phyloP scores from a whole-genome alignment of 1,140 invertebrate species.

The Eurosta solidaginis region DNA sequence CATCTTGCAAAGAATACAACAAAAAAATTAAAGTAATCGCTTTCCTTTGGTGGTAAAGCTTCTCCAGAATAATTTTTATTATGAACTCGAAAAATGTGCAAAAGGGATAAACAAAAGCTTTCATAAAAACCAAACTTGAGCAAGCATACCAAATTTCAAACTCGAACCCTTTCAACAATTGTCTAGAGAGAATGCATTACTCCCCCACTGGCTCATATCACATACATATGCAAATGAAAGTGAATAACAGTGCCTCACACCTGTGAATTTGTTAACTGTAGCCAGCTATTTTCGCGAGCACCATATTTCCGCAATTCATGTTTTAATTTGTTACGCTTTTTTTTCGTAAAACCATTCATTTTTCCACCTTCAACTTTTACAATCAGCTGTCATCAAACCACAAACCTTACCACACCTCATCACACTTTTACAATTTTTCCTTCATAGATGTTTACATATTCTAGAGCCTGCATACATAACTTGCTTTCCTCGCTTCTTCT shows the following conservation, averaged over 20 bases:
- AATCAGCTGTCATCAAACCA: slow-evolving; percentile 3
- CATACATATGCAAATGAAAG: not conserved
- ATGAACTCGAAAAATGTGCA: not conserved
- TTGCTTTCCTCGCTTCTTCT: not conserved
- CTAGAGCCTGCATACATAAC: too few relatives aligned
- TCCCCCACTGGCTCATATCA: not conserved
- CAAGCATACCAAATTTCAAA: not conserved
- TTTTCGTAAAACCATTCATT: not conserved
- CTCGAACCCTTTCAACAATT: not conserved
- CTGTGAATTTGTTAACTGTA: not conserved
- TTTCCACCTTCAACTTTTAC: not conserved
- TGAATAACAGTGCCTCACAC: not conserved
- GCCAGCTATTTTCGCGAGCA: not conserved
- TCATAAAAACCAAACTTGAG: not conserved
- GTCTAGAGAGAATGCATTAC: not conserved
- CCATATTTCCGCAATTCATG: not conserved
- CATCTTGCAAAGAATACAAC: too few relatives aligned
- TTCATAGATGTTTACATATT: not conserved
- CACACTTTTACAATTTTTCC: slow-evolving; percentile 11
- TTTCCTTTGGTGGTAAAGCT: too few relatives aligned
- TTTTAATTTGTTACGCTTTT: slow-evolving; percentile 15
- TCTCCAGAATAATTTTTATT: not conserved
- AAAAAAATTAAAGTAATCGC: too few relatives aligned
- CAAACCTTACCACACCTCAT: slow-evolving; percentile 14
- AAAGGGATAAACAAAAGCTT: not conserved